Conservation (phyloP, 1,140 invertebrate genomes). For the Drosophila melanica region DNA sequence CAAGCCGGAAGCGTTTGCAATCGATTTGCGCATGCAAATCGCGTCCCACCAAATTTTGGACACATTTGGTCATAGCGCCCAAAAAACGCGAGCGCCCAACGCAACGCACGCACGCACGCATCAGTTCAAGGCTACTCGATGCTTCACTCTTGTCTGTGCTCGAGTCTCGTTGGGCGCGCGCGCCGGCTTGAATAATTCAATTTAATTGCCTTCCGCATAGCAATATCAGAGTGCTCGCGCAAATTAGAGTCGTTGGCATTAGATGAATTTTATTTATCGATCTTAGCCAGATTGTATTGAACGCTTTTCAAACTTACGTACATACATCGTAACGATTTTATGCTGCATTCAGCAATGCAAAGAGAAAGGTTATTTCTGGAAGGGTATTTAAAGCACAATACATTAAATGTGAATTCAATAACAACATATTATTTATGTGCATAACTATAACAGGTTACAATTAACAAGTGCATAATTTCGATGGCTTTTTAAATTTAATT, state of each 20-base stretch:
- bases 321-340: conserved; percentile 14
- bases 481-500: too few relatives aligned
- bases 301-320: neutral
- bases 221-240: conserved; percentile 18
- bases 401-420: neutral
- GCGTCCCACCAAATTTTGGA: conserved; percentile 27
- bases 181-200: conserved; percentile 23
- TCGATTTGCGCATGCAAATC: conserved; percentile 33
- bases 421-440: too few relatives aligned
- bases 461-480: too few relatives aligned
- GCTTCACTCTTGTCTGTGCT: conserved; percentile 44
- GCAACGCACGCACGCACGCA: conserved; percentile 39
- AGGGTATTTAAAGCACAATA: neutral
- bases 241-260: conserved; percentile 20
- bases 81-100: conserved; percentile 34
- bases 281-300: conserved; percentile 1
- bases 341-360: neutral
- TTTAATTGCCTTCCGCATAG: conserved; percentile 51
- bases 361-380: neutral
- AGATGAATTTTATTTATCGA: neutral
- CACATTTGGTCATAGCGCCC: conserved; percentile 22
- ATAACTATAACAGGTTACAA: too few relatives aligned
- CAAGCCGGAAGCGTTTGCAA: conserved; percentile 45
- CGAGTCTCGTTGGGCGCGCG: conserved; percentile 11
- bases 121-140: conserved; percentile 60